Evolutionary conservation across 2,888 invertebrate genomes (phyloP), one percentile per base, ranked within the genome.

Genomic region (Tolmerus cingulatus): DNA sequence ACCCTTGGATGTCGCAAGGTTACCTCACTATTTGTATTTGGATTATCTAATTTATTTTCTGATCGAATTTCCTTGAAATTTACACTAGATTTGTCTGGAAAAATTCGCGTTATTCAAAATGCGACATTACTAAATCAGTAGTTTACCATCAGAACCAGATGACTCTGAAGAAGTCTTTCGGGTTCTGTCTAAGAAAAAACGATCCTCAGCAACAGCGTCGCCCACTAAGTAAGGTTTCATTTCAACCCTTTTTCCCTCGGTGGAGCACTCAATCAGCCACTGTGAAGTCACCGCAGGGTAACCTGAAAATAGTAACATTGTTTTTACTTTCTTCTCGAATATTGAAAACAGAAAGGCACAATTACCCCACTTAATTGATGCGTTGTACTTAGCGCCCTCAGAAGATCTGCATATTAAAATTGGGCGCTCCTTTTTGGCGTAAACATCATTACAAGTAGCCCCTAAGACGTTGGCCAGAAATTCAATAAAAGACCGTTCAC

Each of bases 331-430:
- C 4, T 19, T 66, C 66, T 23, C n/a, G 12, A 66, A 66, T 23
- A 12, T 66, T 23, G 27, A 19, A 27, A n/a, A n/a, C 23, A 27
- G 19, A 12, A 66, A 1, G 14, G 8, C 0, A 27, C 23, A 2
- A 23, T 23, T 66, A 66, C 94, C 94, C 98, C 98, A 98, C 91
- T 96, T 97, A 0, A 96, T 90, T 0, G 97, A 97, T 0, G 97
- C 98, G 66, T 93, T 93, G 91, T 96, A 97, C 91, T 98, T 98
- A 90, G 96, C 96, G 0, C 98, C 97, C 27, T 93, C 93, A 0
- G 97, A 93, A 0, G 93, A 93, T 5, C 95, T 95, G 89, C 96
- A 97, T 4, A 98, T 93, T 0, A 98, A 93, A 91, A 98, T 96
- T 0, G 98, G 98, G 0, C 96, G 96, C 0, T 95, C 95, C 89